These are phyloP conservation scores for Scrobipalpa costella DNA, from an alignment of 2,888 invertebrate species.

Conservation along the genomic window DNA sequence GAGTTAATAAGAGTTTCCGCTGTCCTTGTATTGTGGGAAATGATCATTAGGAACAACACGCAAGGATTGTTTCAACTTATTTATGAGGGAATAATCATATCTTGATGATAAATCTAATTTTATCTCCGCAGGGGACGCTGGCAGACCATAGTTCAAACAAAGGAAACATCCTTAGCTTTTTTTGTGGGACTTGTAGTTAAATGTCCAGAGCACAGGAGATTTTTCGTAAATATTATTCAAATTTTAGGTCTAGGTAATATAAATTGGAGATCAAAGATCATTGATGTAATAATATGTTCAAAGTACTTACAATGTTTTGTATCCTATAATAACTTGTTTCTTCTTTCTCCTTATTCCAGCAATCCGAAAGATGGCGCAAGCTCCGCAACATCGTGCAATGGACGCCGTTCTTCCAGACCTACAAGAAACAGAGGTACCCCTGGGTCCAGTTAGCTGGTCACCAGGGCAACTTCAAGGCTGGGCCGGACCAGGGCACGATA, in stretches of 20 bases:
- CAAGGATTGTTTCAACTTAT: constrained; percentile 14
- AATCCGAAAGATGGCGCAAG: constrained; percentile 94
- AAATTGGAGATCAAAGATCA: too few relatives aligned
- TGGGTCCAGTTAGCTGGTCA: constrained; percentile 98
- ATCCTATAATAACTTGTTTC: not conserved
- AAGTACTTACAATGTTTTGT: too few relatives aligned
- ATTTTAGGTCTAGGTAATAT: too few relatives aligned
- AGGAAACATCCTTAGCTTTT: too few relatives aligned
- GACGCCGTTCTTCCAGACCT: constrained; percentile 98
- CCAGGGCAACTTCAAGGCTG: constrained; percentile 97
- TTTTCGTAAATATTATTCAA: too few relatives aligned
- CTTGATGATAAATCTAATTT: not conserved
- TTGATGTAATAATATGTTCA: too few relatives aligned
- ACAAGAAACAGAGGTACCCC: constrained; percentile 96
- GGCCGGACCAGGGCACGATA: constrained; percentile 95
- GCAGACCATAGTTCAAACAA: not conserved
- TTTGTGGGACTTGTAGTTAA: too few relatives aligned
- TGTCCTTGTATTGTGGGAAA: constrained; percentile 28
- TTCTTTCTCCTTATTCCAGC: constrained; percentile 80
- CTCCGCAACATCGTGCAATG: constrained; percentile 96
- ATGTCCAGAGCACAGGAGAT: too few relatives aligned
- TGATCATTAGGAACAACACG: constrained; percentile 20
- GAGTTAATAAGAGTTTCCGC: constrained; percentile 12
- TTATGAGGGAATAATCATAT: not conserved
- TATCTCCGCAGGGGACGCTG: not conserved